phyloP scores from a whole-genome alignment of 2,113 vertebrate genomes.

The Pelodiscus sinensis region DNA sequence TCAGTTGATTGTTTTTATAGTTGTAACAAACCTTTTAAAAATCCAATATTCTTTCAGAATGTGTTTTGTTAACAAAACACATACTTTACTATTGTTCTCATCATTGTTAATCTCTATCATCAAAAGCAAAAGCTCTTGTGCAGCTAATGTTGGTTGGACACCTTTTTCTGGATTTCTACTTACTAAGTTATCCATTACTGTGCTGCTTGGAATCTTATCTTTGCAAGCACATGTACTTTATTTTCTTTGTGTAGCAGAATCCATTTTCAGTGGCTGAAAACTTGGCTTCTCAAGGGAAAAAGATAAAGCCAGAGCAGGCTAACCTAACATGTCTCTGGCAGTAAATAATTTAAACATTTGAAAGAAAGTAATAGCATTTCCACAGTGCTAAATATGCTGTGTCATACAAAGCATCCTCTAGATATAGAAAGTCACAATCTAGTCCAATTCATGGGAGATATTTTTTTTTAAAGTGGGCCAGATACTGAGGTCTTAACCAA shows the following conservation, averaged over 20 bases:
- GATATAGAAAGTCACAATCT: slow-evolving; percentile 25
- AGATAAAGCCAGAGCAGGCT: not conserved
- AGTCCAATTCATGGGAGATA: slow-evolving; percentile 50
- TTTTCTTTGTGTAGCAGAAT: not conserved
- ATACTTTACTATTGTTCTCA: not conserved
- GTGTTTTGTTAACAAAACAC: not conserved
- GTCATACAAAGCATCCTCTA: not conserved
- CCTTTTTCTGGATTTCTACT: not conserved
- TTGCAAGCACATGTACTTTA: not conserved
- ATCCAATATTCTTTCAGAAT: not conserved
- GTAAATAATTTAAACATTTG: slow-evolving; percentile 25
- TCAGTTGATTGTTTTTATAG: not conserved
- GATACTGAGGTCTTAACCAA: not conserved
- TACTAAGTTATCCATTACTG: not conserved
- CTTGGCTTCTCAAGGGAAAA: not conserved
- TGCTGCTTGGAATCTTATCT: not conserved
- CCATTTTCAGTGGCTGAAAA: not conserved
- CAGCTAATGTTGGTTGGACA: not conserved
- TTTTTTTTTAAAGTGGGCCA: slow-evolving; percentile 29
- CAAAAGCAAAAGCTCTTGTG: not conserved
- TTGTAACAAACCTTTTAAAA: not conserved
- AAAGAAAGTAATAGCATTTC: slow-evolving; percentile 49
- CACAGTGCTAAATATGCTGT: slow-evolving; percentile 14
- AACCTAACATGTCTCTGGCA: slow-evolving; percentile 14
- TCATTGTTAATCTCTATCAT: not conserved